Evolutionary conservation across 2,797 vertebrate species (phyloP), one percentile per base, ranked within the genome.

Genomic region (Fundulus diaphanus): DNA sequence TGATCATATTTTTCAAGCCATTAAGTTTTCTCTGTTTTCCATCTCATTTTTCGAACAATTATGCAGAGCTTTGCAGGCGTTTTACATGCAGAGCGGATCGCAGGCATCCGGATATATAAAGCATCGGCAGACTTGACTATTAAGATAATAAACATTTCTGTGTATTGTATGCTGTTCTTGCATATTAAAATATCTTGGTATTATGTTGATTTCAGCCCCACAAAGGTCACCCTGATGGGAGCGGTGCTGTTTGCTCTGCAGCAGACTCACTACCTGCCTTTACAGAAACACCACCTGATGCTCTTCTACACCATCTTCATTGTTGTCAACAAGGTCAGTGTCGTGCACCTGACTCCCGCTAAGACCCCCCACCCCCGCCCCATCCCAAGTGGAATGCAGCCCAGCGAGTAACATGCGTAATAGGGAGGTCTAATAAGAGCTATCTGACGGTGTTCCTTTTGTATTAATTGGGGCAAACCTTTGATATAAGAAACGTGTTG

Each of bases 241-340:
- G 95, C 98, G n/a, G 89, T 99, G 89, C 88, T 98, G 85, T 99
- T 99, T 82, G 94, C 97, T 24, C 92, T 99, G 77, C 97, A 99
- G 93, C 95, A 96, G 70, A 93, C 88, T 18, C 85, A 92, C 7
- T 94, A 95, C 83, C 94, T 99, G 77, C 95, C 96, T 8, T 67
- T 99, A 52, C 90, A 94, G 86, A 97, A 92, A 85, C 95, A 96
- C 71, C 95, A 97, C 85, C 96, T 99, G 72, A 92, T 99, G 95
- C 96, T 99, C 78, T 65, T 97, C 73, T 99, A 97, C 87, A 99
- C 97, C 2, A 0, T 96, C 87, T 97, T 98, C 83, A 94, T 95
- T 27, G 96, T 99, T 8, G 74, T 92, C 85, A 95, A 94, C 89
- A 98, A 98, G 98, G 98, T 99, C 93, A 94, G 96, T 91, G 33